Conservation (phyloP, 2,888 invertebrate species). For the Platycnemis pennipes region DNA sequence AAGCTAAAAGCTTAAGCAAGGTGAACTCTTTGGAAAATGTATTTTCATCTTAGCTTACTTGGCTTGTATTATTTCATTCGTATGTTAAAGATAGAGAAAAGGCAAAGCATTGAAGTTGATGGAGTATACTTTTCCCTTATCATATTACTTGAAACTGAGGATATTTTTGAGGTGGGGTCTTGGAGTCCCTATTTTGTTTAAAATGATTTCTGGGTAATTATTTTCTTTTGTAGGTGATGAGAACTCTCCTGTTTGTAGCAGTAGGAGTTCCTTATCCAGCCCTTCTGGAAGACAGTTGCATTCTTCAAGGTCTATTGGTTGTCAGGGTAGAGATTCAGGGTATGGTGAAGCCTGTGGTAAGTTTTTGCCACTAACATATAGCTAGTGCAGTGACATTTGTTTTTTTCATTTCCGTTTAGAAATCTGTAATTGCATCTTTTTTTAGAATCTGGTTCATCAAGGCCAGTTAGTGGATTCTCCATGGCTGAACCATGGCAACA, state of each 20-base stretch:
- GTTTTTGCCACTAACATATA: not conserved
- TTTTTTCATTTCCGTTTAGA: not conserved
- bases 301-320: conserved; percentile 77
- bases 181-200: too few species aligned
- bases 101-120: too few species aligned
- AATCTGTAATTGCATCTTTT: not conserved
- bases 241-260: conserved; percentile 80
- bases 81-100: too few species aligned
- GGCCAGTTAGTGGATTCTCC: conserved; percentile 11
- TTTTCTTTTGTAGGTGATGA: conserved; percentile 73
- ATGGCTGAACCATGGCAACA: conserved; percentile 15
- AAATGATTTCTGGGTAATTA: not conserved
- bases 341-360: conserved; percentile 48
- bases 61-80: too few species aligned
- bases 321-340: conserved; percentile 42
- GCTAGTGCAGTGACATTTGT: not conserved
- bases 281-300: conserved; percentile 80
- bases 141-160: too few species aligned
- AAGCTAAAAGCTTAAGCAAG: too few species aligned
- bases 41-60: too few species aligned
- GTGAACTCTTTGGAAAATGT: too few species aligned
- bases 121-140: too few species aligned
- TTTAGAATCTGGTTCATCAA: conserved; percentile 44
- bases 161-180: too few species aligned
- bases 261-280: conserved; percentile 80